These are phyloP conservation scores for Lissocephala sabroskyi DNA, from an alignment of 2,888 invertebrate species.

Conservation along the genomic window DNA sequence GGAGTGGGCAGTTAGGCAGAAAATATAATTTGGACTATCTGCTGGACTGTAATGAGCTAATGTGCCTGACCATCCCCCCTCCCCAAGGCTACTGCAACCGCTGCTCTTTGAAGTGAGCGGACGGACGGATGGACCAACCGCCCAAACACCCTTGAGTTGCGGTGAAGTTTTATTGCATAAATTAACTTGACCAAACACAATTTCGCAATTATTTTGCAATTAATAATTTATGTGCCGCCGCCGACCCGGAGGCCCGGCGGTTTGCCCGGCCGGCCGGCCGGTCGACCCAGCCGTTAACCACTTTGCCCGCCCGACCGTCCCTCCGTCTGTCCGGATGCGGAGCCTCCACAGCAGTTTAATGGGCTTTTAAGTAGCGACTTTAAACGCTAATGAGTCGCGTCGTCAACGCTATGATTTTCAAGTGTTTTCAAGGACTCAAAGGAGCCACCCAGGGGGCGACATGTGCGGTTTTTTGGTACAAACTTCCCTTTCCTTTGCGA, in stretches of 20 bases:
- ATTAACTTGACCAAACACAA: conserved; percentile 62
- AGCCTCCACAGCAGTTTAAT: conserved; percentile 19
- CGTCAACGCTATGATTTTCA: no score
- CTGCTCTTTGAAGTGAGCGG: no score
- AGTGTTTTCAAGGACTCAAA: no score
- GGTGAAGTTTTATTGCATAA: conserved; percentile 55
- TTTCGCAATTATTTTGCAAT: conserved; percentile 65
- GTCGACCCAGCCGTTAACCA: no score
- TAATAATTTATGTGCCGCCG: conserved; percentile 56
- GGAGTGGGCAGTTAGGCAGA: no score
- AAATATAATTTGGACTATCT: no score
- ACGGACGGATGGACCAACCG: no score
- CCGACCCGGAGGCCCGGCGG: conserved; percentile 10
- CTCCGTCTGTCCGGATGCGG: not conserved
- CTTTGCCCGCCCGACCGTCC: not conserved
- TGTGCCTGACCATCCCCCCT: conserved; percentile 7
- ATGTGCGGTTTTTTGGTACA: conserved; percentile 30
- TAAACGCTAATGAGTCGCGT: conserved; percentile 16
- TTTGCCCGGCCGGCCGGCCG: not conserved
- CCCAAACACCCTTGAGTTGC: conserved; percentile 5
- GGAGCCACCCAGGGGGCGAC: not conserved
- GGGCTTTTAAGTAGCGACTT: conserved; percentile 27
- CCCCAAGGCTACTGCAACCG: not conserved
- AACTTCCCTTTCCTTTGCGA: not conserved
- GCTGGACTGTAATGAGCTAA: conserved; percentile 26